These are phyloP conservation scores for Thysanoteuthis rhombus DNA, from an alignment of 2,888 invertebrate species.

Conservation along the genomic window DNA sequence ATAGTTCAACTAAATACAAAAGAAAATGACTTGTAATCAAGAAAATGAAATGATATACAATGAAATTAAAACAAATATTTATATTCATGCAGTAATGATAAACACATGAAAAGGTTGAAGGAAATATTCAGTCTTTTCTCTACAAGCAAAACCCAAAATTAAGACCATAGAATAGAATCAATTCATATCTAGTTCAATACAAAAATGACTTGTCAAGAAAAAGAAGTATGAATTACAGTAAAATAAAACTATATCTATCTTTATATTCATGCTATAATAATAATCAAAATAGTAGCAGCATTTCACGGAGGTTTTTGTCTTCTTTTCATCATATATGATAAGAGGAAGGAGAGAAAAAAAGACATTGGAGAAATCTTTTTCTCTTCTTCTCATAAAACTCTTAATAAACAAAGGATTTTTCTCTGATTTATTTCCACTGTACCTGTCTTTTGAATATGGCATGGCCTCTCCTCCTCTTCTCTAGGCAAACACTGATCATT, in stretches of 20 bases:
- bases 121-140: too few relatives aligned
- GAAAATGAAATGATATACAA: not conserved
- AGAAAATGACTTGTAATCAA: too few relatives aligned
- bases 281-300: not conserved
- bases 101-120: too few relatives aligned
- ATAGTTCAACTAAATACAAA: too few relatives aligned
- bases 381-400: too few relatives aligned
- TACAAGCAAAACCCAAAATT: too few relatives aligned
- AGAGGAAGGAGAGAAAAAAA: not conserved
- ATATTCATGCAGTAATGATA: too few relatives aligned
- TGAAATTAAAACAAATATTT: not conserved
- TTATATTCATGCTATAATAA: too few relatives aligned
- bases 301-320: not conserved
- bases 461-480: constrained; percentile 38
- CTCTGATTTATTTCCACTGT: too few relatives aligned
- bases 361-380: not conserved
- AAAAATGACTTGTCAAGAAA: too few relatives aligned
- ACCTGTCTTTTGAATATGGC: constrained; percentile 50
- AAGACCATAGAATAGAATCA: too few relatives aligned
- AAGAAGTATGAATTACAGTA: not conserved
- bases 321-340: not conserved
- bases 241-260: not conserved
- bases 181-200: too few relatives aligned
- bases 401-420: not conserved
- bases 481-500: constrained; percentile 25